Percentiles rank a stretch among this genome's conserved stretches.
Evolutionary conservation across 2,888 invertebrate genomes (phyloP).

Genomic region (Podabrus alpinus): DNA sequence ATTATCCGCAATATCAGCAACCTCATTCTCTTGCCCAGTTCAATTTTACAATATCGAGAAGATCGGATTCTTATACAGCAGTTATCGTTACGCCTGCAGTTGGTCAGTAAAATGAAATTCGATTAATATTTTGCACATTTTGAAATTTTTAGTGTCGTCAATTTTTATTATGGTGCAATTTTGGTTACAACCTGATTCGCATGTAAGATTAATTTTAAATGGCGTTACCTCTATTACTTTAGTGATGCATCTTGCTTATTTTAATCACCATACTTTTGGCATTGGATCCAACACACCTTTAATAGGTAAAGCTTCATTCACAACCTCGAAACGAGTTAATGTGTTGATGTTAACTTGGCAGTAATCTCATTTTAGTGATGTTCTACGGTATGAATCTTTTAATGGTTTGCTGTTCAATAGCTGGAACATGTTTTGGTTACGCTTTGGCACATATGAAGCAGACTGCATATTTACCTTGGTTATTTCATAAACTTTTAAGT

Average conservation of each 20-base stretch:
- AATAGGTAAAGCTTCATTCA: constrained; percentile 55
- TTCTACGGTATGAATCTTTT: constrained; percentile 62
- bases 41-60: constrained; percentile 58
- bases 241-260: constrained; percentile 65
- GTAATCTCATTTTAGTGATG: constrained; percentile 56
- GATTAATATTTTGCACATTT: neutral
- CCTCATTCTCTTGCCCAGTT: constrained; percentile 61
- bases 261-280: constrained; percentile 62
- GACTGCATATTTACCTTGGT: constrained; percentile 57
- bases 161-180: constrained; percentile 65
- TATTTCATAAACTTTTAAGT: constrained; percentile 55
- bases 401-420: constrained; percentile 59
- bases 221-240: constrained; percentile 63
- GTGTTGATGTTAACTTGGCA: too few species aligned
- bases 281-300: constrained; percentile 61
- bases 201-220: constrained; percentile 66
- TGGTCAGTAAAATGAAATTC: constrained; percentile 49
- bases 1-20: constrained; percentile 57
- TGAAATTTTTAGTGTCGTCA: constrained; percentile 58
- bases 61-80: constrained; percentile 64
- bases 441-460: constrained; percentile 58
- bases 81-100: constrained; percentile 66
- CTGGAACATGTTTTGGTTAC: constrained; percentile 59
- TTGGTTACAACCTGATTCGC: constrained; percentile 68
- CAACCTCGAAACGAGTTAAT: neutral